A percentile compares a stretch with the other conserved stretches of the same genome.
Conservation (phyloP, 2,797 vertebrate genomes). For the Pangasius macronema region DNA sequence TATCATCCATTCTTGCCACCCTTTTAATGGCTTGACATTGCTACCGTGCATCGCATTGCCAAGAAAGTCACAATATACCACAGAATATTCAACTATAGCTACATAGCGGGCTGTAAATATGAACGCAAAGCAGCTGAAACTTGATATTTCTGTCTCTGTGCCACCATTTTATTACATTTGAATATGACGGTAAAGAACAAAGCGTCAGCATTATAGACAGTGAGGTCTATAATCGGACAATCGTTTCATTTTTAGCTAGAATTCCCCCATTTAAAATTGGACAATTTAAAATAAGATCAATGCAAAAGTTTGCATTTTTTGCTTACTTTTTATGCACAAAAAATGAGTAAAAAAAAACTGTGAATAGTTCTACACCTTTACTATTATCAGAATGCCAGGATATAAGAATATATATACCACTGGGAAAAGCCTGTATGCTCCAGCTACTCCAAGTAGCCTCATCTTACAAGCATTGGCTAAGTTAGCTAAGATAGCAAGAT, state of each 20-base stretch:
- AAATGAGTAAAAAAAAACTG: background rate
- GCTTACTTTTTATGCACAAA: background rate
- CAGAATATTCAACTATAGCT: background rate
- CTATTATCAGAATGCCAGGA: background rate
- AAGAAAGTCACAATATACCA: background rate
- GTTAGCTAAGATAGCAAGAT: background rate
- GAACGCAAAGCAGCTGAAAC: background rate
- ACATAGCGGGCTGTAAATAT: background rate
- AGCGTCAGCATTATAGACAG: background rate
- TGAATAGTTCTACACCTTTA: background rate
- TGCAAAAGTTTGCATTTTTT: background rate
- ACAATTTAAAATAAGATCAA: background rate
- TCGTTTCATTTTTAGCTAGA: background rate
- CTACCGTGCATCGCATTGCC: background rate
- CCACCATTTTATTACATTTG: background rate
- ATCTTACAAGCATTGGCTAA: background rate
- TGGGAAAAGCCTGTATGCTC: background rate
- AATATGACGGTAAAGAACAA: background rate
- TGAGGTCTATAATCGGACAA: background rate
- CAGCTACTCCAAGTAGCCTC: background rate
- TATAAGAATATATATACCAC: background rate
- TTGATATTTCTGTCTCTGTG: background rate
- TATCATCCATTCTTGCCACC: background rate
- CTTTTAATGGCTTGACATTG: background rate
- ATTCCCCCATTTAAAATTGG: background rate